Percentiles rank a stretch among this genome's conserved stretches.
These are phyloP conservation scores for Poecilus cupreus DNA, from an alignment of 2,888 invertebrate species.

Conservation along the genomic window DNA sequence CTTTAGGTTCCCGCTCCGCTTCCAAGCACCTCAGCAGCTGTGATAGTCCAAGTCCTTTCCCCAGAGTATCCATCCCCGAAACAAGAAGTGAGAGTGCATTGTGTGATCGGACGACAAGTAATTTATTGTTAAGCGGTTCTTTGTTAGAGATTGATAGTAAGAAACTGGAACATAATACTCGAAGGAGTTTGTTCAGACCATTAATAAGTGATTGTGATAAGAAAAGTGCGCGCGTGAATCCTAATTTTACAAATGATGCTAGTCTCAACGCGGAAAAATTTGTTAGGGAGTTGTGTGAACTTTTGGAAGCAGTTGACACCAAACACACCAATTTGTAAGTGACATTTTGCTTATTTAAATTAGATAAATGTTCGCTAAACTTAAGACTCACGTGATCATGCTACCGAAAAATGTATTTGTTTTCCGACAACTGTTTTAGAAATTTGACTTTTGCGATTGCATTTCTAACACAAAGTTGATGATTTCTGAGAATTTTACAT, in stretches of 20 bases:
- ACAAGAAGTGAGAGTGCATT: conserved; percentile 55
- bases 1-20: conserved; percentile 62
- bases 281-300: conserved; percentile 78
- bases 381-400: too few species aligned
- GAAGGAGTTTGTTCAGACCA: conserved; percentile 31
- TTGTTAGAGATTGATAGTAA: conserved; percentile 43
- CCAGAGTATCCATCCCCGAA: conserved; percentile 20
- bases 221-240: conserved; percentile 51
- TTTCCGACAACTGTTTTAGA: too few species aligned
- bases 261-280: conserved; percentile 72
- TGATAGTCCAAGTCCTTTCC: conserved; percentile 58
- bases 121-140: conserved; percentile 47
- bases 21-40: conserved; percentile 62
- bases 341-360: too few species aligned
- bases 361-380: too few species aligned
- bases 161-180: background rate
- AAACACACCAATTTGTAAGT: conserved; percentile 94
- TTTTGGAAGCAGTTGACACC: conserved; percentile 84
- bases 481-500: too few species aligned
- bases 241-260: conserved; percentile 61
- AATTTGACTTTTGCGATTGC: too few species aligned
- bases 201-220: conserved; percentile 45
- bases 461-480: too few species aligned
- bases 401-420: too few species aligned
- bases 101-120: conserved; percentile 44